These are phyloP conservation scores for Phymastichus coffea DNA, from an alignment of 1,140 invertebrate genomes.

Conservation along the genomic window DNA sequence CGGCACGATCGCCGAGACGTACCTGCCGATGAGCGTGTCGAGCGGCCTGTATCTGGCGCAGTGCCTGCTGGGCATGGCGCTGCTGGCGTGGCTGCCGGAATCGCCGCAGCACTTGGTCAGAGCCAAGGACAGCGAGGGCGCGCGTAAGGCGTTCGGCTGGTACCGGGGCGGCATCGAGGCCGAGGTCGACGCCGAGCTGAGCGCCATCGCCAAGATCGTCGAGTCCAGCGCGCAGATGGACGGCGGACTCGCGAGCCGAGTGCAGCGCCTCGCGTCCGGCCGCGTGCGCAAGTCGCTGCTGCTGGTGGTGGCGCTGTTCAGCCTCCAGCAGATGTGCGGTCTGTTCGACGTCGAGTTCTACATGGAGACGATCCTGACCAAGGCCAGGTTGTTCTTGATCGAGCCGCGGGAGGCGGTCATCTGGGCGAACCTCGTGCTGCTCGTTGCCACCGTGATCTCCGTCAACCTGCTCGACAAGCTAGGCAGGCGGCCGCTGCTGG, in stretches of 20 bases:
- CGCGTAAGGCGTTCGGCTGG: neutral
- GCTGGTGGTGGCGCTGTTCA: constrained; percentile 65
- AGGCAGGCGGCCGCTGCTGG: constrained; percentile 68
- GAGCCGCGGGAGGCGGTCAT: constrained; percentile 60
- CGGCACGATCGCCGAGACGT: neutral
- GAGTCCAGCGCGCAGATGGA: constrained; percentile 47
- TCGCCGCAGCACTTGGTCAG: neutral
- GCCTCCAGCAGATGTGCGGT: constrained; percentile 74
- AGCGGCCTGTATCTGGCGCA: neutral
- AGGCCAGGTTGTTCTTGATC: constrained; percentile 55
- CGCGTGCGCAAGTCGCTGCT: constrained; percentile 58
- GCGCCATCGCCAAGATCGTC: constrained; percentile 62
- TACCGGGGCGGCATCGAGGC: neutral
- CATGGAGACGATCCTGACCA: constrained; percentile 69
- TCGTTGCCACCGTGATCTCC: constrained; percentile 61
- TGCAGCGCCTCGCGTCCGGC: neutral
- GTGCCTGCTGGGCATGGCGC: neutral
- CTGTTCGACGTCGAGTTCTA: constrained; percentile 74
- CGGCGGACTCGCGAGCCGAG: neutral
- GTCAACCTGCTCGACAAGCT: constrained; percentile 67
- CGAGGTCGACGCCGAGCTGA: constrained; percentile 61
- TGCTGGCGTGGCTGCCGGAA: neutral
- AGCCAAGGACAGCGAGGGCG: neutral
- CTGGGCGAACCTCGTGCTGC: constrained; percentile 66
- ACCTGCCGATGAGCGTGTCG: neutral